Conservation (phyloP, 2,113 vertebrate species). For the Micronycteris hirsuta region DNA sequence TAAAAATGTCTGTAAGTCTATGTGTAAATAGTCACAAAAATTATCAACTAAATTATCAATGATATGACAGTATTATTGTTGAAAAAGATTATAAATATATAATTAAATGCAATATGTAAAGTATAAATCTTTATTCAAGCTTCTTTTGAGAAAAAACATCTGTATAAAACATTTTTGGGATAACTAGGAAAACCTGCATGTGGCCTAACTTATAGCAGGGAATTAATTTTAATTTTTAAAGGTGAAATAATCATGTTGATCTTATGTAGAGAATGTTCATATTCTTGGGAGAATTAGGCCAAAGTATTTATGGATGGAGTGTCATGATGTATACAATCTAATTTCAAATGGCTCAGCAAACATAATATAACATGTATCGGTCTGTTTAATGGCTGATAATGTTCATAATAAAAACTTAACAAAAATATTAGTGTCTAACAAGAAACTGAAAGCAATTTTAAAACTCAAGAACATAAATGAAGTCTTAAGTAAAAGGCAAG, state of each 20-base stretch:
- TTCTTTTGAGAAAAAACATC: not conserved
- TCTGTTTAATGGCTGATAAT: not conserved
- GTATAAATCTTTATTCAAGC: not conserved
- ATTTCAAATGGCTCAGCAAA: not conserved
- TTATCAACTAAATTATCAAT: not conserved
- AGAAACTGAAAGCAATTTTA: not conserved
- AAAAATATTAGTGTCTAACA: not conserved
- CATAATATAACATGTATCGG: not conserved
- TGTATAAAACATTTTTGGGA: not conserved
- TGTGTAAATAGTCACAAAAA: not conserved
- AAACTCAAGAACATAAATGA: not conserved
- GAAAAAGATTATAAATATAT: not conserved
- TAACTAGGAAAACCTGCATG: not conserved
- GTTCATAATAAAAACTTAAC: not conserved
- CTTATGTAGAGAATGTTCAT: not conserved
- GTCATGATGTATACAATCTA: not conserved
- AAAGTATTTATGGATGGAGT: not conserved
- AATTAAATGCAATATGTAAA: not conserved
- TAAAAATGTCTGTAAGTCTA: not conserved
- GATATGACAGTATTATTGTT: not conserved
- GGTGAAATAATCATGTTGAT: not conserved
- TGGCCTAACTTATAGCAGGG: not conserved
- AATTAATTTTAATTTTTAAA: not conserved
- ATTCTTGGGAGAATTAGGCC: not conserved
- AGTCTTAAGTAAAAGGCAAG: not conserved